Percentiles rank a stretch among this genome's conserved stretches.
Conservation (phyloP, 1,140 invertebrate species). For the Aphidius gifuensis region DNA sequence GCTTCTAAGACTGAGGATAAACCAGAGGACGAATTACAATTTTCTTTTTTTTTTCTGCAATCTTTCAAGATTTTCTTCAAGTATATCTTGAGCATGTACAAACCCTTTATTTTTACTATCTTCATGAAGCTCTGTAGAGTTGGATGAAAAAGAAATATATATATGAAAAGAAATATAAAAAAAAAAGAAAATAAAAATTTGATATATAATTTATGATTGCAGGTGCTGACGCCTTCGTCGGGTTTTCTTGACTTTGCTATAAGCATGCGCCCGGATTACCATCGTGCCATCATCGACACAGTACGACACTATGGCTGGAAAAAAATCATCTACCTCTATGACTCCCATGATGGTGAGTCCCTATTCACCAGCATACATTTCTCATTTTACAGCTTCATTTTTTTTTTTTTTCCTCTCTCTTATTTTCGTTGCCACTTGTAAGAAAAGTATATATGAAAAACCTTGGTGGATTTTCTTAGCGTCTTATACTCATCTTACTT, state of each 20-base stretch:
- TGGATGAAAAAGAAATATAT: too few relatives aligned
- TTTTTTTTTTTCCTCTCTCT: conserved; percentile 12
- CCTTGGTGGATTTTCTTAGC: not conserved
- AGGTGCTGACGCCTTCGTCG: conserved; percentile 80
- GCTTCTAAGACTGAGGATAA: too few relatives aligned
- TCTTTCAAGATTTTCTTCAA: too few relatives aligned
- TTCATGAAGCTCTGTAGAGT: too few relatives aligned
- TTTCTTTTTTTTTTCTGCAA: too few relatives aligned
- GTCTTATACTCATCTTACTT: too few relatives aligned
- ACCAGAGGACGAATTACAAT: too few relatives aligned
- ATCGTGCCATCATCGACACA: conserved; percentile 88
- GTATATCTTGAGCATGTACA: too few relatives aligned
- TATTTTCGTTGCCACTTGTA: conserved; percentile 2
- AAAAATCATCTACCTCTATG: conserved; percentile 91
- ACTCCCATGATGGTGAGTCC: conserved; percentile 89
- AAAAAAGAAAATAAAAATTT: conserved; percentile 6
- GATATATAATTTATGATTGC: conserved; percentile 25
- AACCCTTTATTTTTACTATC: too few relatives aligned
- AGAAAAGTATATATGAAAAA: not conserved
- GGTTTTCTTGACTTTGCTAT: conserved; percentile 84
- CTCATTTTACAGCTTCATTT: conserved; percentile 37
- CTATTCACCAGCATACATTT: conserved; percentile 40
- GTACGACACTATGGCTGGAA: conserved; percentile 89
- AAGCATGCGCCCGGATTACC: conserved; percentile 92
- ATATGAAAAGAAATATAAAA: not conserved